Evolutionary conservation across 2,797 vertebrate genomes (phyloP), one percentile per base, ranked within the genome.

Genomic region (Lacerta viridis): DNA sequence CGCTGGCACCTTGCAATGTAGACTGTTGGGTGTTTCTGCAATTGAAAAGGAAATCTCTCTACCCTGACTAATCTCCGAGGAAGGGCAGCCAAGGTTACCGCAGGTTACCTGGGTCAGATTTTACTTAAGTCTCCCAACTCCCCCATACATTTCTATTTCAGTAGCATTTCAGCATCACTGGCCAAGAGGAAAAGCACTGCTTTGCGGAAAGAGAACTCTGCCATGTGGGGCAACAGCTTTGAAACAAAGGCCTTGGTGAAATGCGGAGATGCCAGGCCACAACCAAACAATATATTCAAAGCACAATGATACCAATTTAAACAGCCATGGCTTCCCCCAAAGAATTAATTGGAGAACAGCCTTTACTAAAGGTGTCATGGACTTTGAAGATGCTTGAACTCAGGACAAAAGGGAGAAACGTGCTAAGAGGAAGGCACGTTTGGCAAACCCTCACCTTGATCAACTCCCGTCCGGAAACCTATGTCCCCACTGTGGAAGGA

Each of bases 71-170:
- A 80, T 69, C 83, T 77, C 39, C 71, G 43, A 36, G 64, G 75
- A 75, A 87, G 61, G 36, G 11, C n/a, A 87, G 29, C 25, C 29
- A 43, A 81, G 61, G 39, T 55, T 89, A 81, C 33, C 68, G 13
- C 33, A 33, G 76, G 27, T 84, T 74, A 39, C 27, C 33, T 55
- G 29, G 76, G 33, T 69, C 69, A 87, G 33, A 18, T 75, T 80
- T 69, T 68, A 33, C 6, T 20, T 6, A 9, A 75, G 69, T 5
- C 71, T 81, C 7, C 36, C 69, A 80, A 74, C 69, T 75, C 15
- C 71, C 71, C 72, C 64, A 59, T 50, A 75, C 15, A 13, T 75
- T 87, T 80, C 78, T 84, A 41, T 81, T 81, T 83, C 75, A 79
- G 80, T 36, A 64, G 50, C 75, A 87, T 61, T 83, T 76, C 43